phyloP scores from a whole-genome alignment of 2,888 invertebrate genomes.

The Sphaerophoria rueppellii region DNA sequence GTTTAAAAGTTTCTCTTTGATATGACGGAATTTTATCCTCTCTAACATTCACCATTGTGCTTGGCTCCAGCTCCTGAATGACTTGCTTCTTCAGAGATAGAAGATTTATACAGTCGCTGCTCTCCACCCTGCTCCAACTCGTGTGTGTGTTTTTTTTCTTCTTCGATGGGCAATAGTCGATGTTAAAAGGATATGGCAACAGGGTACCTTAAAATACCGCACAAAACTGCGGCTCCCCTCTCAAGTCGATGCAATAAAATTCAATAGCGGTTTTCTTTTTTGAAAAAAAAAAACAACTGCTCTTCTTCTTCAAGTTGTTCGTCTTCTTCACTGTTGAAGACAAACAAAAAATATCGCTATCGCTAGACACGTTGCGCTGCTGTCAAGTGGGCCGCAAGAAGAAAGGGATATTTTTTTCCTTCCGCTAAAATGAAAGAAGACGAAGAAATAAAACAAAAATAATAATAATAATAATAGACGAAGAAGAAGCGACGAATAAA shows the following conservation, averaged over 20 bases:
- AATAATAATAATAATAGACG: slow-evolving; percentile 31
- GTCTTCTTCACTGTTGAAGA: slow-evolving; percentile 26
- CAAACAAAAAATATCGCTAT: slow-evolving; percentile 1
- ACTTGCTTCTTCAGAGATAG: slow-evolving; percentile 30
- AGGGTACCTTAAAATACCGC: slow-evolving; percentile 27
- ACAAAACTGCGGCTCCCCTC: neutral
- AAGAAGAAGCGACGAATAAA: slow-evolving; percentile 33
- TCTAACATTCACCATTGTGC: slow-evolving; percentile 67
- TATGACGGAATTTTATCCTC: slow-evolving; percentile 69
- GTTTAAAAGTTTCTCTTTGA: slow-evolving; percentile 74
- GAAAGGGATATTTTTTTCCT: slow-evolving; percentile 47
- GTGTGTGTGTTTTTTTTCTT: neutral
- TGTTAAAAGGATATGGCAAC: slow-evolving; percentile 50
- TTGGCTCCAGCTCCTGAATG: slow-evolving; percentile 16
- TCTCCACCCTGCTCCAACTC: slow-evolving; percentile 19
- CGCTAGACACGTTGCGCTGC: slow-evolving; percentile 5
- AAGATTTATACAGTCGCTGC: neutral
- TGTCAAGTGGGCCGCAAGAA: slow-evolving; percentile 50
- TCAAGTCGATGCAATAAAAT: slow-evolving; percentile 65
- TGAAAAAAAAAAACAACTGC: slow-evolving; percentile 31
- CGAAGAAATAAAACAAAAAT: slow-evolving; percentile 12
- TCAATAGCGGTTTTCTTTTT: slow-evolving; percentile 46
- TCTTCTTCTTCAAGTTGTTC: slow-evolving; percentile 24
- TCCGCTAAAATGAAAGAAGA: slow-evolving; percentile 9
- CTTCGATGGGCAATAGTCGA: neutral